Evolutionary conservation across 2,888 invertebrate species (phyloP).

Genomic region (Muschampia plurimacula): DNA sequence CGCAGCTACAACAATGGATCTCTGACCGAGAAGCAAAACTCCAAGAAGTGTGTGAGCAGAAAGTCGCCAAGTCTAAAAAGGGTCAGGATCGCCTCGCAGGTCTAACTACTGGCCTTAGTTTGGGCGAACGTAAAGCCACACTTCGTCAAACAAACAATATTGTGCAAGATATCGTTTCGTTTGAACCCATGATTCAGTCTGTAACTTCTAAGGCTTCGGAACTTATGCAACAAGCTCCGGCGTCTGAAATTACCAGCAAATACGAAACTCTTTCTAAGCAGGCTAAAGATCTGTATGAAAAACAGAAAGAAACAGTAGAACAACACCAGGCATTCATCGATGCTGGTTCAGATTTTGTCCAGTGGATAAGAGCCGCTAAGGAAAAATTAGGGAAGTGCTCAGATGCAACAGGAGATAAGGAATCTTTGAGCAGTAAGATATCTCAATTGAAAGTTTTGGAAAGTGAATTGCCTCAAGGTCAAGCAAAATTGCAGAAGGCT

Average conservation of each 20-base stretch:
- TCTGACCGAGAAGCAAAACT: constrained; percentile 96
- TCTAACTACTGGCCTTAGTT: constrained; percentile 90
- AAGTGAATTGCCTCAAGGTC: constrained; percentile 93
- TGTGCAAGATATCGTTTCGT: constrained; percentile 98
- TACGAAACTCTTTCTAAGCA: constrained; percentile 96
- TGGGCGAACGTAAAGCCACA: constrained; percentile 95
- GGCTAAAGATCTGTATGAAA: constrained; percentile 95
- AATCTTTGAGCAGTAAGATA: constrained; percentile 93
- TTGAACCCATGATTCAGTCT: constrained; percentile 98
- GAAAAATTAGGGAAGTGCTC: constrained; percentile 96
- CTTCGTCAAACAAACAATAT: constrained; percentile 96
- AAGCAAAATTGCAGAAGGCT: constrained; percentile 92
- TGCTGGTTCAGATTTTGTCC: constrained; percentile 95
- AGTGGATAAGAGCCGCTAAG: constrained; percentile 96
- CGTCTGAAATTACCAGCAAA: constrained; percentile 95
- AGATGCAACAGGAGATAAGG: constrained; percentile 96
- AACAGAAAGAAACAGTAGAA: constrained; percentile 95
- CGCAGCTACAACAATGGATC: constrained; percentile 97
- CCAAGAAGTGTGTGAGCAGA: constrained; percentile 95
- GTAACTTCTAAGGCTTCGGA: constrained; percentile 97
- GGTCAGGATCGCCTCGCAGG: constrained; percentile 89
- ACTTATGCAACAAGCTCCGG: constrained; percentile 95
- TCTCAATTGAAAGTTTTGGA: constrained; percentile 94
- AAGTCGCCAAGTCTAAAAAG: constrained; percentile 91
- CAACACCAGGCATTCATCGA: constrained; percentile 97